These are phyloP conservation scores for Tanypteryx hageni DNA, from an alignment of 2,888 invertebrate genomes.

Conservation along the genomic window DNA sequence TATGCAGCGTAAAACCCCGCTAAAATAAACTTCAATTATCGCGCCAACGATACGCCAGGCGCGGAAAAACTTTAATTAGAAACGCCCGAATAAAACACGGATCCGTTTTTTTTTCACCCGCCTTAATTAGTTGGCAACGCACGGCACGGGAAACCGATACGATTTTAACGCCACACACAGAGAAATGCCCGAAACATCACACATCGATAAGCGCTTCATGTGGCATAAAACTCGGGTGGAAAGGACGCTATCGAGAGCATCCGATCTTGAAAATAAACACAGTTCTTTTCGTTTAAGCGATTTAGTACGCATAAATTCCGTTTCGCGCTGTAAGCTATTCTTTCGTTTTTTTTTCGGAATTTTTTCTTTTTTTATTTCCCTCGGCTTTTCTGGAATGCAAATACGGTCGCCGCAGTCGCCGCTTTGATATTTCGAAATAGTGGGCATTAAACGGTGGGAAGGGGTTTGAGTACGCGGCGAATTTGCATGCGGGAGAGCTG, in stretches of 20 bases:
- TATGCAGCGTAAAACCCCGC: slow-evolving; percentile 44
- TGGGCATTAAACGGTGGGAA: slow-evolving; percentile 49
- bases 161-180: slow-evolving; percentile 43
- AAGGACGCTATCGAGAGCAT: slow-evolving; percentile 42
- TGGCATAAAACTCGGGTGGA: slow-evolving; percentile 55
- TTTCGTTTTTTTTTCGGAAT: not conserved
- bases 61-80: slow-evolving; percentile 62
- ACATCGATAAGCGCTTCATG: slow-evolving; percentile 57
- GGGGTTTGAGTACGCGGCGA: slow-evolving; percentile 22
- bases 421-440: slow-evolving; percentile 63
- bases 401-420: slow-evolving; percentile 44
- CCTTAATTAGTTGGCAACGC: slow-evolving; percentile 60
- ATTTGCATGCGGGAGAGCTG: slow-evolving; percentile 48
- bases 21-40: slow-evolving; percentile 51
- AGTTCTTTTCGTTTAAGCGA: slow-evolving; percentile 63
- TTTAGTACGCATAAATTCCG: slow-evolving; percentile 64
- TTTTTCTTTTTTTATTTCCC: slow-evolving; percentile 20
- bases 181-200: slow-evolving; percentile 51
- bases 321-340: slow-evolving; percentile 57
- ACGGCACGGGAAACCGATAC: slow-evolving; percentile 47
- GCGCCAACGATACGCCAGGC: slow-evolving; percentile 14
- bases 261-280: slow-evolving; percentile 64
- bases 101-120: slow-evolving; percentile 26
- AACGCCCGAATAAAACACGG: slow-evolving; percentile 55
- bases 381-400: slow-evolving; percentile 53